phyloP scores from a whole-genome alignment of 2,888 invertebrate genomes.

The Lapara coniferarum region DNA sequence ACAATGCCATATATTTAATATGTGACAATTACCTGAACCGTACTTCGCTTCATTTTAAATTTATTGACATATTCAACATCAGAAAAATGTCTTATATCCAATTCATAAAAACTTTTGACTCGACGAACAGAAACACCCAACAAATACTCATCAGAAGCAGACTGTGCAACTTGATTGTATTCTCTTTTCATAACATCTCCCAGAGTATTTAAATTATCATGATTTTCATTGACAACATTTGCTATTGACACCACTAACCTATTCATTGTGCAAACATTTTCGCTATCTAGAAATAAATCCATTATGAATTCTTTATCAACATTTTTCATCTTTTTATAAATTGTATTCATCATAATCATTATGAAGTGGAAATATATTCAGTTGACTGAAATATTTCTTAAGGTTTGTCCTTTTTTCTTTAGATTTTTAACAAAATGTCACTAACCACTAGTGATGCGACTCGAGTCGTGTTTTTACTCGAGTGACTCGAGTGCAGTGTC shows the following conservation, averaged over 20 bases:
- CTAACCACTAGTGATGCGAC: too few relatives aligned
- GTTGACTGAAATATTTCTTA: too few relatives aligned
- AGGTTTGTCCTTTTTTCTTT: too few relatives aligned
- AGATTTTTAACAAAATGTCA: too few relatives aligned
- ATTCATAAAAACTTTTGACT: conserved; percentile 57
- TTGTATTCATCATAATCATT: conserved; percentile 33
- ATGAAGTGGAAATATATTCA: conserved; percentile 27
- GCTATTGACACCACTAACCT: conserved; percentile 66
- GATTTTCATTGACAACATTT: conserved; percentile 66
- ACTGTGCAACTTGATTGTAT: conserved; percentile 36
- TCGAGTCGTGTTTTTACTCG: too few relatives aligned
- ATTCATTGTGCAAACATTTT: conserved; percentile 63
- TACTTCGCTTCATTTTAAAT: conserved; percentile 66
- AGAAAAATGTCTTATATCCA: conserved; percentile 54
- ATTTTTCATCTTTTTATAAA: conserved; percentile 47
- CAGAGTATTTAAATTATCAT: conserved; percentile 58
- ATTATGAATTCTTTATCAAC: conserved; percentile 68
- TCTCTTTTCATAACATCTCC: conserved; percentile 54
- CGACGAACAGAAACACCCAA: conserved; percentile 33
- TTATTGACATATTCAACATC: conserved; percentile 61
- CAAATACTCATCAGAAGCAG: conserved; percentile 31
- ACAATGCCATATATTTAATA: neutral
- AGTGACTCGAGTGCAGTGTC: too few relatives aligned
- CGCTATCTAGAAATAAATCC: conserved; percentile 69
- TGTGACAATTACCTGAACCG: conserved; percentile 58